Evolutionary conservation across 1,140 invertebrate genomes (phyloP), one percentile per base, ranked within the genome.

Genomic region (Chymomyza costata): DNA sequence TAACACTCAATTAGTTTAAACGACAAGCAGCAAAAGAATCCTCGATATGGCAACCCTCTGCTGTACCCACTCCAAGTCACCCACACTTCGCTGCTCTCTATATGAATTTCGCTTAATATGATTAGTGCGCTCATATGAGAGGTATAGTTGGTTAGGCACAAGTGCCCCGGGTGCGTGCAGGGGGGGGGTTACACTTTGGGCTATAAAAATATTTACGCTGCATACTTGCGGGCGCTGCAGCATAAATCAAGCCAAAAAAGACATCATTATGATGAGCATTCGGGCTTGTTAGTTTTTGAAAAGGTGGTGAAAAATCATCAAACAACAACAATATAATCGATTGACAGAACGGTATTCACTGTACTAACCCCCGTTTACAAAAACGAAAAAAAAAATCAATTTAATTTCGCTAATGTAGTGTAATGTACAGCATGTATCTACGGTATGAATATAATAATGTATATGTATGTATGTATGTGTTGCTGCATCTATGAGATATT

Each of bases 1-100:
- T 81, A 81, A 81, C 74, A 81, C 74, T 76, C 74, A 81, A 81
- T 81, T 81, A 82, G 70, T 69, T 78, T 78, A 80, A 80, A 71
- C 71, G 73, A 78, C 71, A 70, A 53, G 6, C 14, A 15, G 11
- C 39, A 25, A 25, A 3, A 25, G 73, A 71, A 71, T 62, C 66
- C 73, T 78, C 71, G 73, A n/a, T n/a, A n/a, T n/a, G n/a, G n/a
- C n/a, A n/a, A n/a, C n/a, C n/a, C n/a, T n/a, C n/a, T n/a, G n/a
- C n/a, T n/a, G n/a, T n/a, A n/a, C n/a, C n/a, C n/a, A n/a, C n/a
- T n/a, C n/a, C n/a, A n/a, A n/a, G n/a, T n/a, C n/a, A n/a, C n/a
- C n/a, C n/a, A n/a, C n/a, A n/a, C n/a, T n/a, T n/a, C n/a, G n/a
- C n/a, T n/a, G n/a, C n/a, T n/a, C n/a, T 28, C 5, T 28, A 28